phyloP scores from a whole-genome alignment of 2,797 vertebrate genomes.

The Phataginus tricuspis region DNA sequence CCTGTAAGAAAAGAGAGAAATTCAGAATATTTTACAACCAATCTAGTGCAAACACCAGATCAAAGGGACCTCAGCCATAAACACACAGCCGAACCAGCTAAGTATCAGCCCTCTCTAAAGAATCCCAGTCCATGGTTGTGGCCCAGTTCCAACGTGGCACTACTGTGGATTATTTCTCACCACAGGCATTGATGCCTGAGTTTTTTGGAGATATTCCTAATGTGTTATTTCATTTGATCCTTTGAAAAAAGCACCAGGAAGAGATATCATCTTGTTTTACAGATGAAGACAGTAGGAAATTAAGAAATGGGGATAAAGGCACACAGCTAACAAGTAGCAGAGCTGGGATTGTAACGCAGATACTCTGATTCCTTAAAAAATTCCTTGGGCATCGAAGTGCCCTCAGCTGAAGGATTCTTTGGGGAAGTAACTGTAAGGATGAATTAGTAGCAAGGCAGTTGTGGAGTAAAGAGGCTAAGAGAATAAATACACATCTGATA shows the following conservation, averaged over 20 bases:
- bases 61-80: not conserved
- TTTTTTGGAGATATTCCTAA: not conserved
- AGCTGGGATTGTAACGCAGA: not conserved
- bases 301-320: not conserved
- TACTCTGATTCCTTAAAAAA: not conserved
- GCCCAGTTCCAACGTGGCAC: not conserved
- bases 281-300: not conserved
- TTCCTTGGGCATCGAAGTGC: conserved; percentile 69
- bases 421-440: conserved; percentile 35
- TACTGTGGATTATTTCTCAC: not conserved
- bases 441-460: conserved; percentile 72
- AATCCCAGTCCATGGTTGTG: not conserved
- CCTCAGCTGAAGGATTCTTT: conserved; percentile 50
- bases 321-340: not conserved
- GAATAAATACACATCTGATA: conserved; percentile 74
- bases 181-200: not conserved
- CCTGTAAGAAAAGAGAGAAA: not conserved
- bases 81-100: not conserved
- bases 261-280: not conserved
- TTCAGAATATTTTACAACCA: not conserved
- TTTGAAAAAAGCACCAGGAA: not conserved
- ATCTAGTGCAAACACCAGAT: not conserved
- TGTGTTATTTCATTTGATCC: not conserved
- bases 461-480: conserved; percentile 67
- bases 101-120: not conserved